Percentiles rank a stretch among this genome's conserved stretches.
Conservation (phyloP, 2,888 invertebrate species). For the Parthenolecanium corni region DNA sequence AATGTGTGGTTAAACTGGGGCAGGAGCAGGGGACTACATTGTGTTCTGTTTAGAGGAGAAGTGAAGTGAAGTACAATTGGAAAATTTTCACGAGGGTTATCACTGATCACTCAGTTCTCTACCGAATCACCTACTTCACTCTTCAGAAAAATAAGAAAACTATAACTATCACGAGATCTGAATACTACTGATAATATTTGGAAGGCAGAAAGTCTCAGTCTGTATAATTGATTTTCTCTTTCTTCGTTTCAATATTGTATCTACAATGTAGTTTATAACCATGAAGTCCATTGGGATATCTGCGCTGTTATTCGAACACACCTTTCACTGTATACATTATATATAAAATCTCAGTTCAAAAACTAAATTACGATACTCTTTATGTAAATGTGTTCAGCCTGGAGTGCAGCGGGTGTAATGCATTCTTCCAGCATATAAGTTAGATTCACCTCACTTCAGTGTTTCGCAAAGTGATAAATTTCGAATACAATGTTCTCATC, state of each 20-base stretch:
- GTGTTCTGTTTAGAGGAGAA: no score
- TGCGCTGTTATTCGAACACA: slow-evolving; percentile 15
- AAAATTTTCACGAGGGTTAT: no score
- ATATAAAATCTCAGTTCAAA: not conserved
- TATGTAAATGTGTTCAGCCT: slow-evolving; percentile 25
- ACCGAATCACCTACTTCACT: no score
- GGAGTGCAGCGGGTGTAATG: slow-evolving; percentile 23
- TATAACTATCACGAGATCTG: no score
- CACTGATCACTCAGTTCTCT: no score
- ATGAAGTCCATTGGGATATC: slow-evolving; percentile 11
- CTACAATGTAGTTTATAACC: slow-evolving; percentile 11
- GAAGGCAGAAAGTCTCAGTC: no score
- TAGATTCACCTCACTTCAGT: not conserved
- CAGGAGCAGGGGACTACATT: no score
- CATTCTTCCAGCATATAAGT: slow-evolving; percentile 1
- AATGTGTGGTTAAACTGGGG: no score
- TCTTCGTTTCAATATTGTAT: not conserved
- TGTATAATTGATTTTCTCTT: not conserved
- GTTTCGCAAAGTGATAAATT: slow-evolving; percentile 19
- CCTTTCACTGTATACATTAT: slow-evolving; percentile 22
- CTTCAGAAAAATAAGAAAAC: no score
- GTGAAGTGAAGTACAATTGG: no score
- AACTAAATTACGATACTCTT: slow-evolving; percentile 24
- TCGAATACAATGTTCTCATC: no score
- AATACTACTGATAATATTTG: no score